phyloP scores from a whole-genome alignment of 2,888 invertebrate species.

The Lamproptera curius region DNA sequence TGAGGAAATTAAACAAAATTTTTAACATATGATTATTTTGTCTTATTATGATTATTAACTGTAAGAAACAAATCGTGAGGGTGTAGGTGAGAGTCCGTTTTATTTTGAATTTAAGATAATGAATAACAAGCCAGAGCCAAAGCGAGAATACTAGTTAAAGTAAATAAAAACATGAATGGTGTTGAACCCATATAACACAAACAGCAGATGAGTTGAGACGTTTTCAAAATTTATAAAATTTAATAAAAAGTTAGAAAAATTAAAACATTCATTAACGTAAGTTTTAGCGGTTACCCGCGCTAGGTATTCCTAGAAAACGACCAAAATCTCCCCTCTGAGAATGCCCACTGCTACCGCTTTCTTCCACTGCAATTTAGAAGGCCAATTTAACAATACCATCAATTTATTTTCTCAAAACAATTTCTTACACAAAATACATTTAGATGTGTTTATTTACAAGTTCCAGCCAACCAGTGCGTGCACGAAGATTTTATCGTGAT shows the following conservation, averaged over 20 bases:
- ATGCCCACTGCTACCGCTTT: constrained; percentile 66
- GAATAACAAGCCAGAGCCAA: constrained; percentile 17
- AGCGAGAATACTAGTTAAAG: constrained; percentile 14
- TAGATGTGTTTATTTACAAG: constrained; percentile 26
- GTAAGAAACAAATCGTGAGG: neutral
- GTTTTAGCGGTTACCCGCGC: constrained; percentile 75
- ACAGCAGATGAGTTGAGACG: constrained; percentile 8
- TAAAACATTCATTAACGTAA: constrained; percentile 50
- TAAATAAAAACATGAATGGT: constrained; percentile 8
- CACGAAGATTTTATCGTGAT: constrained; percentile 35
- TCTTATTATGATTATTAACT: neutral
- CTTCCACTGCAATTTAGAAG: constrained; percentile 73
- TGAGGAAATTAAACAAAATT: neutral
- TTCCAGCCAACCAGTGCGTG: constrained; percentile 52
- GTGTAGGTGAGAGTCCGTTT: neutral
- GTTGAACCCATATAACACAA: constrained; percentile 11
- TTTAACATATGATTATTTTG: neutral
- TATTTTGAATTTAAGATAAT: neutral
- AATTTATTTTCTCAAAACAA: too few relatives aligned
- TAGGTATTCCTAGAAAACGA: constrained; percentile 84
- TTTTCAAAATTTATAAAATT: constrained; percentile 22
- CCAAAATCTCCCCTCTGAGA: constrained; percentile 74
- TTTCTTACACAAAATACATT: constrained; percentile 13
- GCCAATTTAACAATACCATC: constrained; percentile 40
- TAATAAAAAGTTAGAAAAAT: constrained; percentile 36